Base-by-base conservation (phyloP, 2,888 invertebrate genomes). In the Frankliniella intonsa region DNA sequence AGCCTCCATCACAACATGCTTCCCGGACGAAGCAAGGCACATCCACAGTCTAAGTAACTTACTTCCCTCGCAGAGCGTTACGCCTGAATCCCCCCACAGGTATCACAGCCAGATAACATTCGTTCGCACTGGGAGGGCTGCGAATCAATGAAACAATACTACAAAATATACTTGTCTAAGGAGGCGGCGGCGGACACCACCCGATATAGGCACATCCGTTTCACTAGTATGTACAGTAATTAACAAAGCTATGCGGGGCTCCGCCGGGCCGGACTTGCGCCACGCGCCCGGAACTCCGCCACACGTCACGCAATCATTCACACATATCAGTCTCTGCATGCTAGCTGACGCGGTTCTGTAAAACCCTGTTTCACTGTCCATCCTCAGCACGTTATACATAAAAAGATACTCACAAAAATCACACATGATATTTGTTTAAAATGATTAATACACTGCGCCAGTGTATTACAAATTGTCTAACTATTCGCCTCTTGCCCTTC, bases 131-230 rank as follows among this genome's bases (percentile, higher is more conserved):
- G 25, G 12, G 25, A 25, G 22, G 69, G 69, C 69, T 76, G 69
- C 69, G 69, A 76, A 76, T 76, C 69, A 76, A 25, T 25, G 69
- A 76, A 76, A 76, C 22, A 76, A 25, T 76, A 76, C 69, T 76
- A 76, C 69, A 76, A 76, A 76, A 76, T 76, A 76, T 76, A 76
- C 69, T 76, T 76, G 69, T 76, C 69, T 76, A 76, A 76, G 69
- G 25, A 25, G 69, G 22, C 38, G 38, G 38, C 38, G 38, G 69
- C 22, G 22, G 25, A 76, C 25, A 25, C 69, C 69, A 12, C 25
- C 69, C 69, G 69, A 25, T 76, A 76, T 76, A 76, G 69, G 69
- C 69, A 76, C 69, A 76, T 76, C 69, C 69, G 69, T 76, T 76
- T 76, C 69, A 76, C 69, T 76, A 76, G 25, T 76, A 25, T 76